These are phyloP conservation scores for Caenorhabditis briggsae DNA, from an alignment of 1,140 invertebrate species.

Conservation along the genomic window DNA sequence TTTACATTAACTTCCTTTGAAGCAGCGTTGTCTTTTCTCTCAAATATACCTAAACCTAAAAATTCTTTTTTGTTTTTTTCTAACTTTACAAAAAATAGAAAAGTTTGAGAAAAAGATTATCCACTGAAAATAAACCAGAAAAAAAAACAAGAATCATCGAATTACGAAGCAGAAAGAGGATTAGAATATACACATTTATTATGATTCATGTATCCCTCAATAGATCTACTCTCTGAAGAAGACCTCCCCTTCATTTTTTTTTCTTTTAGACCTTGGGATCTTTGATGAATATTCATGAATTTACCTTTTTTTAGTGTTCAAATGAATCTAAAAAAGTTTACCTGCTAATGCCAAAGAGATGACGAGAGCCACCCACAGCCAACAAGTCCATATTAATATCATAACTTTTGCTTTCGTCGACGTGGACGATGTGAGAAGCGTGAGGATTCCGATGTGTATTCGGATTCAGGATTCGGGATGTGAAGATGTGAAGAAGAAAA, in stretches of 20 bases:
- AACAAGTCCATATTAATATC: conserved; percentile 36
- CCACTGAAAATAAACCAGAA: neutral
- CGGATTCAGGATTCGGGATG: neutral
- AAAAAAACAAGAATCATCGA: conserved; percentile 19
- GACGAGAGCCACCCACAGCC: conserved; percentile 28
- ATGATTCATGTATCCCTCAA: neutral
- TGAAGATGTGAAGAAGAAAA: conserved; percentile 11
- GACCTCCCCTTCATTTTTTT: neutral
- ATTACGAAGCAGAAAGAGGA: neutral
- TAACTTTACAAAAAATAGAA: neutral
- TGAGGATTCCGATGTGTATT: neutral
- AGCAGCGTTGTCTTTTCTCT: neutral
- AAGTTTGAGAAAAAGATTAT: neutral
- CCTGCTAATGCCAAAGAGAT: neutral
- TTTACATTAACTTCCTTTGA: neutral
- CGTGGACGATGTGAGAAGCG: neutral
- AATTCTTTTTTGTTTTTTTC: neutral
- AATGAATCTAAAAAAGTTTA: conserved; percentile 1
- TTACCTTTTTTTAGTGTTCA: neutral
- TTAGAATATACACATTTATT: conserved; percentile 5
- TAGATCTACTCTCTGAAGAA: neutral
- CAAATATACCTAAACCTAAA: too few relatives aligned
- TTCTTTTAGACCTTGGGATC: neutral
- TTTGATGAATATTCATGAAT: conserved; percentile 19
- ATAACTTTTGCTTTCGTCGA: conserved; percentile 19